These are phyloP conservation scores for Lysandra bellargus DNA, from an alignment of 2,888 invertebrate genomes.

Conservation along the genomic window DNA sequence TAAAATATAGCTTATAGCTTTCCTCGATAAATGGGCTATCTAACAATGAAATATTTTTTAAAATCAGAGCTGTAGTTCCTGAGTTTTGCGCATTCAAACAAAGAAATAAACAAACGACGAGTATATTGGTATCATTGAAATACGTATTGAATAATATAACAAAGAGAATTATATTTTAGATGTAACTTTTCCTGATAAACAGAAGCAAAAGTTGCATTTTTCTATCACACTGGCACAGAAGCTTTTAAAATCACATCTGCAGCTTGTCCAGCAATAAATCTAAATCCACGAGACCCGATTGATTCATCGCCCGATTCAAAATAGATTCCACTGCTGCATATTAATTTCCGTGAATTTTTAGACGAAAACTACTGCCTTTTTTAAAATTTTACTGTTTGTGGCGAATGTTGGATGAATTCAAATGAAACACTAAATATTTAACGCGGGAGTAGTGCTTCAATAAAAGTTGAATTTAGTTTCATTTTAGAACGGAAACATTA, in stretches of 20 bases:
- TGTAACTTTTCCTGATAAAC: background rate
- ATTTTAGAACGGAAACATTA: background rate
- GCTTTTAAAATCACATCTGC: slow-evolving; percentile 35
- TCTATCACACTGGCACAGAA: background rate
- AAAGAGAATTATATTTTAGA: background rate
- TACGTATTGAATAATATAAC: background rate
- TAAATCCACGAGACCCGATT: slow-evolving; percentile 38
- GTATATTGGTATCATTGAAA: background rate
- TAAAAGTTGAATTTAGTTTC: slow-evolving; percentile 11
- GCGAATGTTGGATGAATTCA: background rate
- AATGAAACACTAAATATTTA: slow-evolving; percentile 1
- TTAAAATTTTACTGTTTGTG: background rate
- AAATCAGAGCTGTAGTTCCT: no score
- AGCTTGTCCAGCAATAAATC: slow-evolving; percentile 37
- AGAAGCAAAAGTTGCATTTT: background rate
- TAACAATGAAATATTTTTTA: no score
- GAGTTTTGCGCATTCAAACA: no score
- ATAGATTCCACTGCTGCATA: slow-evolving; percentile 33
- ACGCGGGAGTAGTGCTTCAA: background rate
- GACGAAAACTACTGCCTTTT: background rate
- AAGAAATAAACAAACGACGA: no score
- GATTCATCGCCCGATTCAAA: slow-evolving; percentile 40
- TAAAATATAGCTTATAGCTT: no score
- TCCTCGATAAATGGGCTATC: no score
- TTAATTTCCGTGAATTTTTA: slow-evolving; percentile 24